Percentiles rank a stretch among this genome's conserved stretches.
phyloP scores from a whole-genome alignment of 2,888 invertebrate species.

The Cephus pulcher region DNA sequence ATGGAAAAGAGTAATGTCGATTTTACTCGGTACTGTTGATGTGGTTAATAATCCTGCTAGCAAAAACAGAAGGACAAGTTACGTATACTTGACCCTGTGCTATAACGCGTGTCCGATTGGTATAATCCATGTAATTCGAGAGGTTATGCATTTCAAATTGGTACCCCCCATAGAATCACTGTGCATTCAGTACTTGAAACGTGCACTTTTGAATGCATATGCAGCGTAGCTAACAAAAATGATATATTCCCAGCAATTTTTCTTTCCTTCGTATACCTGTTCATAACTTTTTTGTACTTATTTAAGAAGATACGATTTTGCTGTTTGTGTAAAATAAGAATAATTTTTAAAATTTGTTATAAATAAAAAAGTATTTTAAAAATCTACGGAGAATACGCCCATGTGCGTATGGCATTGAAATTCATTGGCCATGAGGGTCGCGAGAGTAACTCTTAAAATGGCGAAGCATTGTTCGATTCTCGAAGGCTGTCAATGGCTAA shows the following conservation, averaged over 20 bases:
- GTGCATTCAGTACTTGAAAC: not conserved
- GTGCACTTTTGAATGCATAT: conserved; percentile 27
- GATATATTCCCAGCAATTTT: not conserved
- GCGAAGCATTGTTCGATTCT: conserved; percentile 21
- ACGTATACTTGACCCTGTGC: not conserved
- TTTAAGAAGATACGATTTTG: not conserved
- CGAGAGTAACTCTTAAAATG: conserved; percentile 28
- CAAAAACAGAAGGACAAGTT: not conserved
- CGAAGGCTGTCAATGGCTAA: conserved; percentile 17
- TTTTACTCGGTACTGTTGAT: not conserved
- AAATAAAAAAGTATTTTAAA: not conserved
- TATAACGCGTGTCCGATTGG: conserved; percentile 20
- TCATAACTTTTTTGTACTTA: not conserved
- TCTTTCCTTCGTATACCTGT: no score
- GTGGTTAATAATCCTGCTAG: conserved; percentile 3
- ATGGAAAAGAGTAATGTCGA: not conserved
- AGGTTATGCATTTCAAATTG: conserved; percentile 25
- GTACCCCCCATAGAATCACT: conserved; percentile 10
- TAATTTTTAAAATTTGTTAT: not conserved
- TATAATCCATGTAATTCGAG: conserved; percentile 30
- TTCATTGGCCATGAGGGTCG: not conserved
- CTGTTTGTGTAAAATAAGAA: not conserved
- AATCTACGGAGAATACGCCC: not conserved
- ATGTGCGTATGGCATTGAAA: not conserved
- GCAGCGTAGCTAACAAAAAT: not conserved